Evolutionary conservation across 2,888 invertebrate genomes (phyloP).

Genomic region (Andrena trimmerana): DNA sequence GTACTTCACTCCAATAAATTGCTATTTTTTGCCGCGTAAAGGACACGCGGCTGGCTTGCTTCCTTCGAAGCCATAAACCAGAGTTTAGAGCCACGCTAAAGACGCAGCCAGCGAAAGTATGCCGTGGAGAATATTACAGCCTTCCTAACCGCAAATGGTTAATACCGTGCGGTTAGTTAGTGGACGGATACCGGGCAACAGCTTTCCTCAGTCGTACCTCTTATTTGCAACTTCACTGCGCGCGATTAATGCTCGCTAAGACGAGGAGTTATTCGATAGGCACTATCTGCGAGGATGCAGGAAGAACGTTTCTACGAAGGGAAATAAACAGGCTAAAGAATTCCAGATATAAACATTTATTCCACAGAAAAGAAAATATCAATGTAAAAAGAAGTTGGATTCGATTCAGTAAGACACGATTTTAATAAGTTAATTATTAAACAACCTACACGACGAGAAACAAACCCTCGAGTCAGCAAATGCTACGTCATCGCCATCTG

Average conservation of each 20-base stretch:
- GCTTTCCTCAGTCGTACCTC: background rate
- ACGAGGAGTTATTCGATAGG: conserved; percentile 18
- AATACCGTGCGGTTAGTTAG: conserved; percentile 51
- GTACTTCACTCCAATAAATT: background rate
- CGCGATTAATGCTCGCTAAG: conserved; percentile 27
- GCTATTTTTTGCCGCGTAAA: background rate
- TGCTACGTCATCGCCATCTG: too few species aligned
- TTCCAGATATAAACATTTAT: too few species aligned
- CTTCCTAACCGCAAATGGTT: conserved; percentile 45
- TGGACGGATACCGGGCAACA: background rate
- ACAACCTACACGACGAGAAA: too few species aligned
- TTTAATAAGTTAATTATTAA: too few species aligned
- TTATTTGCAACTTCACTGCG: conserved; percentile 25
- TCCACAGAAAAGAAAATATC: too few species aligned
- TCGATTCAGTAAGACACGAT: too few species aligned
- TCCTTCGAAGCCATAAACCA: background rate
- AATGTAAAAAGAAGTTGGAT: too few species aligned
- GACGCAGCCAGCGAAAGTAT: conserved; percentile 24
- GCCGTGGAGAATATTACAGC: conserved; percentile 24
- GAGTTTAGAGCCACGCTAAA: conserved; percentile 4
- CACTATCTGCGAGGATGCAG: background rate
- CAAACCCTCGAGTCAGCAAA: too few species aligned
- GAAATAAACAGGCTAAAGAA: too few species aligned
- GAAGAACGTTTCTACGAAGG: background rate
- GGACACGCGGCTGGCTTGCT: background rate